A percentile compares a stretch with the other conserved stretches of the same genome.
Conservation (phyloP, 2,113 vertebrate genomes). For the Porphyrio hochstetteri region DNA sequence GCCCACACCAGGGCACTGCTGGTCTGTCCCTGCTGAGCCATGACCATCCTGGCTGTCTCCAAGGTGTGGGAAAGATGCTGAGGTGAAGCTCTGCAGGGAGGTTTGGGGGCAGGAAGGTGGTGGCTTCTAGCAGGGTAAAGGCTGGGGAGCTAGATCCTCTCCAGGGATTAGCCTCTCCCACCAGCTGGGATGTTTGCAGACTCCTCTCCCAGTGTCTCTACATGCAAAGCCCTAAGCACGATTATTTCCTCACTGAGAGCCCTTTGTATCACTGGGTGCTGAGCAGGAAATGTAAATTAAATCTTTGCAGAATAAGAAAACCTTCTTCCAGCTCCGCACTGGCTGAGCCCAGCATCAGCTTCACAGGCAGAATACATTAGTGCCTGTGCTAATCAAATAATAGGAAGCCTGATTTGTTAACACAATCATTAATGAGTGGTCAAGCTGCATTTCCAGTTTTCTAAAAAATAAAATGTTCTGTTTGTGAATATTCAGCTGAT, state of each 20-base stretch:
- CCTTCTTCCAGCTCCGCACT: neutral
- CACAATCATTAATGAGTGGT: neutral
- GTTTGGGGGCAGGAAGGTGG: neutral
- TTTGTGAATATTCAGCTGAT: neutral
- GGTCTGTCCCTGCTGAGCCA: neutral
- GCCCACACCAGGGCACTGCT: neutral
- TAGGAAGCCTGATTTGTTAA: slow-evolving; percentile 12
- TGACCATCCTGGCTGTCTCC: accelerated
- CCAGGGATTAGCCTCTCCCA: neutral
- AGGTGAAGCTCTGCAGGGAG: neutral
- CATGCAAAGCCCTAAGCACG: neutral
- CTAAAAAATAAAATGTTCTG: neutral
- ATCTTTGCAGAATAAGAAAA: neutral
- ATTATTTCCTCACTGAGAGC: neutral
- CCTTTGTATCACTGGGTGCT: neutral
- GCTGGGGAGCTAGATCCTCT: neutral
- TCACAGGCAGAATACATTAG: neutral
- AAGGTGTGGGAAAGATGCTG: neutral
- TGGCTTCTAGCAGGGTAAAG: neutral
- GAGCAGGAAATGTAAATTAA: slow-evolving; percentile 19
- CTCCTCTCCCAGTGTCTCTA: neutral
- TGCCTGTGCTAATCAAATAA: neutral
- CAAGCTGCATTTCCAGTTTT: neutral
- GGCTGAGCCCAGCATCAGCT: neutral
- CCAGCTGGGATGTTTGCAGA: neutral